Conservation (phyloP, 1,140 invertebrate genomes). For the Sarcophaga peregrina region DNA sequence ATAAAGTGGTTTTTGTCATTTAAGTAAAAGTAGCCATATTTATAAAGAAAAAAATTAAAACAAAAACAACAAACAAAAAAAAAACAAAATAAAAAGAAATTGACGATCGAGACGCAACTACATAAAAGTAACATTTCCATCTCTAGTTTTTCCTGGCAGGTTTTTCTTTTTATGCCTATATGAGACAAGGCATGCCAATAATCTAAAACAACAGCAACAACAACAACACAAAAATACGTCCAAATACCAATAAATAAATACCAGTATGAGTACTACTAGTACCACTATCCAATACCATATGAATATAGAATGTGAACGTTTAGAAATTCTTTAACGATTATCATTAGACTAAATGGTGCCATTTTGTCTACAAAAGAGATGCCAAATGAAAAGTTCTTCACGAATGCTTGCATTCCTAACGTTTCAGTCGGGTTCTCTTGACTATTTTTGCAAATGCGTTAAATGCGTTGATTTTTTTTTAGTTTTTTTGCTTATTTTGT, state of each 20-base stretch:
- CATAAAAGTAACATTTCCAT: constrained; percentile 1
- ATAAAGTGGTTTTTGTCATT: constrained; percentile 13
- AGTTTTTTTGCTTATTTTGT: background rate
- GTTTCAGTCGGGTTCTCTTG: no score
- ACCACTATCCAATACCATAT: no score
- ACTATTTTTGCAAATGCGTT: no score
- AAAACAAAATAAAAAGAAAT: background rate
- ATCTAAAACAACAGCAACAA: background rate
- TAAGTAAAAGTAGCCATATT: constrained; percentile 19
- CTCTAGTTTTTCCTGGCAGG: background rate
- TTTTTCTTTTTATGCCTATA: background rate
- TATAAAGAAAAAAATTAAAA: background rate
- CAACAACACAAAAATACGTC: background rate
- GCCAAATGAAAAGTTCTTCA: constrained; percentile 12
- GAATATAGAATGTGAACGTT: background rate
- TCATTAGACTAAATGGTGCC: constrained; percentile 26
- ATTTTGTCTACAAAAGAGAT: constrained; percentile 25
- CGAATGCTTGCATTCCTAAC: background rate
- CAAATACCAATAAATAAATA: no score
- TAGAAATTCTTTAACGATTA: constrained; percentile 11
- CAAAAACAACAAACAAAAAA: no score
- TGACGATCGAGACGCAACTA: background rate
- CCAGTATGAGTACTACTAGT: no score
- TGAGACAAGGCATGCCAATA: background rate
- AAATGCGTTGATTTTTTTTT: background rate